These are phyloP conservation scores for Sarcoramphus papa DNA, from an alignment of 2,797 vertebrate species.

Conservation along the genomic window DNA sequence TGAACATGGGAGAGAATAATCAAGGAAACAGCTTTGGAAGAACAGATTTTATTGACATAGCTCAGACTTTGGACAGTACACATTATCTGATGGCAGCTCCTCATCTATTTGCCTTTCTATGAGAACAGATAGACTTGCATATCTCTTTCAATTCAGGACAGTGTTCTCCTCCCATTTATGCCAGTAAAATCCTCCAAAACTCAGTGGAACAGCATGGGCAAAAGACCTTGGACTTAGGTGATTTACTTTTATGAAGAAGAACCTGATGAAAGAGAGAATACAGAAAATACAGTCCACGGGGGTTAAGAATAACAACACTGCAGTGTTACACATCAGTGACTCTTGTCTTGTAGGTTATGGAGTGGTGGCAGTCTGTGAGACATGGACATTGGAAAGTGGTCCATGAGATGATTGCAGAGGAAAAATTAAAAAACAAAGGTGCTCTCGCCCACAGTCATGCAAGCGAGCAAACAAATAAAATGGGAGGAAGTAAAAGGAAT, in stretches of 20 bases:
- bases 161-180: not conserved
- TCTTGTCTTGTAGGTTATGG: not conserved
- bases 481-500: not conserved
- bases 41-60: not conserved
- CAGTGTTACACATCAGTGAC: not conserved
- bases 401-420: not conserved
- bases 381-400: not conserved
- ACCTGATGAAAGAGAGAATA: not conserved
- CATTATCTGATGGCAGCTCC: not conserved
- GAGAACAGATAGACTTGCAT: not conserved
- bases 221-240: not conserved
- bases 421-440: not conserved
- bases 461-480: not conserved
- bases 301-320: not conserved
- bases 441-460: fast-evolving
- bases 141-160: not conserved
- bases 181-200: not conserved
- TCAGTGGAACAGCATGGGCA: not conserved
- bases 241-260: not conserved
- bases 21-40: not conserved
- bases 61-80: not conserved
- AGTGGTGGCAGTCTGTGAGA: not conserved
- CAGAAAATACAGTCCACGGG: not conserved
- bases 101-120: not conserved
- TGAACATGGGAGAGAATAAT: not conserved